Evolutionary conservation across 2,113 vertebrate species (phyloP), one percentile per base, ranked within the genome.

Genomic region (Vulpes lagopus): DNA sequence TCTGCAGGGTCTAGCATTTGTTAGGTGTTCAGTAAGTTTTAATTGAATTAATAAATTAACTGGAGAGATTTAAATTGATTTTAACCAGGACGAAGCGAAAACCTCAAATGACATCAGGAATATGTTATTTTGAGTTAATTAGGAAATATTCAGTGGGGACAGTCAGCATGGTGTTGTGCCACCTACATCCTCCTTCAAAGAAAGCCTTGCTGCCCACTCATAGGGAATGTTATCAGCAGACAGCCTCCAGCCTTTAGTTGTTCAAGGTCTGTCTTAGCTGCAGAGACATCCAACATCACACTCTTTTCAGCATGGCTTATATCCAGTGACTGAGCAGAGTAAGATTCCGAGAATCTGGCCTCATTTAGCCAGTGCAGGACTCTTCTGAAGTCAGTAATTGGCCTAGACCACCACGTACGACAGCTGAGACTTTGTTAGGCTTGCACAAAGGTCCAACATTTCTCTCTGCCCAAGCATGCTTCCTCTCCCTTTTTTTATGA

Each of bases 1-100:
- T 62, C 57, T 23, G 7, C 12, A 30, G 2, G 64, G 14, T 65
- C 55, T 30, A 53, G 55, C 25, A 59, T 86, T 89, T 49, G 14
- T 35, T 69, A 69, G 59, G 23, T 62, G 8, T 27, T 76, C 38
- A 38, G 16, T 8, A 69, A 67, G 32, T 38, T 69, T 82, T 76
- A 82, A 51, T 81, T 74, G 59, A 92, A 62, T 94, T 95, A 73
- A 65, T 67, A 55, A 62, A 49, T 89, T 76, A 60, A 80, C 60
- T 73, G 15, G 30, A 23, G n/a, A 67, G 10, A 69, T 80, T 80
- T 62, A 78, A 89, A 81, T 78, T 69, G 32, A 67, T 86, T 91
- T 49, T 82, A 86, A 38, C 8, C 17, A 49, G 69, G 73, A 84
- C 30, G 1, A 32, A 88, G 27, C 59, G 53, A 93, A 64, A 59